Evolutionary conservation across 2,113 vertebrate species (phyloP).

Genomic region (Daubentonia madagascariensis): DNA sequence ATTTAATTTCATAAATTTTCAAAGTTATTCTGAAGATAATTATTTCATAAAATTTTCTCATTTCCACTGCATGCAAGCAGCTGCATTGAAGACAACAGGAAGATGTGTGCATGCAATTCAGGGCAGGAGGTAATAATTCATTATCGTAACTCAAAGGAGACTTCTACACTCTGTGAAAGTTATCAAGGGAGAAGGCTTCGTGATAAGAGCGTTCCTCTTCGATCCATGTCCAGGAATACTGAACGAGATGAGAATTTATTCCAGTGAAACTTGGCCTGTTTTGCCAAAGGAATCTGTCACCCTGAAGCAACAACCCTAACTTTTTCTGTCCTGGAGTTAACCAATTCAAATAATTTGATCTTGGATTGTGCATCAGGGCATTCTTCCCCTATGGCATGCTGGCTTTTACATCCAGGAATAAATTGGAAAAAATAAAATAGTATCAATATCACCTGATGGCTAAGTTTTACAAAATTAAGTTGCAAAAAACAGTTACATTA

Average conservation of each 20-base stretch:
- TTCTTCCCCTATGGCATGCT: background rate
- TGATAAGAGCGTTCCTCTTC: background rate
- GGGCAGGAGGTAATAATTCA: background rate
- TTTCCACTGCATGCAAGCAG: constrained; percentile 46
- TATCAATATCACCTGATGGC: background rate
- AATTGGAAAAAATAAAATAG: background rate
- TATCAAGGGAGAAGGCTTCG: background rate
- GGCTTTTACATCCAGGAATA: background rate
- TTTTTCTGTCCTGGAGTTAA: background rate
- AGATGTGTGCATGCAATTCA: background rate
- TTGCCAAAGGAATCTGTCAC: background rate
- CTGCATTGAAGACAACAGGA: constrained; percentile 44
- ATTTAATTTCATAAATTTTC: constrained; percentile 73
- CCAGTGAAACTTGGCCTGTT: background rate
- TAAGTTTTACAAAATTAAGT: background rate
- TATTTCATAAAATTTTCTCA: constrained; percentile 74
- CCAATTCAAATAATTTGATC: background rate
- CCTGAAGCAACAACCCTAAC: background rate
- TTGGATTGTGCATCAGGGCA: background rate
- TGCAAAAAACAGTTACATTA: background rate
- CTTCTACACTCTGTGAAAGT: background rate
- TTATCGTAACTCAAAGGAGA: constrained; percentile 46
- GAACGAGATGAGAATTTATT: background rate
- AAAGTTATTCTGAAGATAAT: constrained; percentile 74
- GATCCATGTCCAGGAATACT: background rate